These are phyloP conservation scores for Leguminivora glycinivorella DNA, from an alignment of 1,140 invertebrate genomes.

Conservation along the genomic window DNA sequence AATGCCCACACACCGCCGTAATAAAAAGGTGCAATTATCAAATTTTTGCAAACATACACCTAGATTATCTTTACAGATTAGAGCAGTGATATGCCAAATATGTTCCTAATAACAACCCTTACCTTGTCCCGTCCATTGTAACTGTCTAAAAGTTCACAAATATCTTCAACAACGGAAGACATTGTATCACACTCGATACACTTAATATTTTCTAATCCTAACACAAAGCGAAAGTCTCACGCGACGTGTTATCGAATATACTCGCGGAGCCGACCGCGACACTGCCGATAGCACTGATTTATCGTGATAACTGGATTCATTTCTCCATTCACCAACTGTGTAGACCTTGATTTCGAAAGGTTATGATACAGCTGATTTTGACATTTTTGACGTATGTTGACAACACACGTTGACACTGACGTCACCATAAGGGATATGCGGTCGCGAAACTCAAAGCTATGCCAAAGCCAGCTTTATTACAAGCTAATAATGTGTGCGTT, in stretches of 20 bases:
- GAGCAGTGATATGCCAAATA: neutral
- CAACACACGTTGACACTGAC: neutral
- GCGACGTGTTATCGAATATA: slow-evolving; percentile 40
- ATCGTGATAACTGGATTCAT: slow-evolving; percentile 59
- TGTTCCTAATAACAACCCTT: slow-evolving; percentile 28
- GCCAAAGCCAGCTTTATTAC: neutral
- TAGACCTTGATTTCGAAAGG: slow-evolving; percentile 63
- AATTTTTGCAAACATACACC: neutral
- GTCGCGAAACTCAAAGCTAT: neutral
- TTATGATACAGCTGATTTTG: slow-evolving; percentile 46
- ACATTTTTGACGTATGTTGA: slow-evolving; percentile 29
- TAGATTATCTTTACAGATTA: neutral
- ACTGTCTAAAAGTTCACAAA: slow-evolving; percentile 71
- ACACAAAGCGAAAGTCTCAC: neutral
- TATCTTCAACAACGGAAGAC: slow-evolving; percentile 67
- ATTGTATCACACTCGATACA: slow-evolving; percentile 40
- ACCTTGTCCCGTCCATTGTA: slow-evolving; percentile 75
- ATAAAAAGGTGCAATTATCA: neutral
- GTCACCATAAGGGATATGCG: neutral
- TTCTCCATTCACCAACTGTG: slow-evolving; percentile 56
- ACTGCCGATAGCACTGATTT: slow-evolving; percentile 49
- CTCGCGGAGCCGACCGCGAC: slow-evolving; percentile 5
- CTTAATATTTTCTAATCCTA: slow-evolving; percentile 9
- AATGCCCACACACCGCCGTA: neutral
- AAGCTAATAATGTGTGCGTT: neutral